Conservation (phyloP, 2,797 vertebrate species). For the Thripadectes ignobilis region DNA sequence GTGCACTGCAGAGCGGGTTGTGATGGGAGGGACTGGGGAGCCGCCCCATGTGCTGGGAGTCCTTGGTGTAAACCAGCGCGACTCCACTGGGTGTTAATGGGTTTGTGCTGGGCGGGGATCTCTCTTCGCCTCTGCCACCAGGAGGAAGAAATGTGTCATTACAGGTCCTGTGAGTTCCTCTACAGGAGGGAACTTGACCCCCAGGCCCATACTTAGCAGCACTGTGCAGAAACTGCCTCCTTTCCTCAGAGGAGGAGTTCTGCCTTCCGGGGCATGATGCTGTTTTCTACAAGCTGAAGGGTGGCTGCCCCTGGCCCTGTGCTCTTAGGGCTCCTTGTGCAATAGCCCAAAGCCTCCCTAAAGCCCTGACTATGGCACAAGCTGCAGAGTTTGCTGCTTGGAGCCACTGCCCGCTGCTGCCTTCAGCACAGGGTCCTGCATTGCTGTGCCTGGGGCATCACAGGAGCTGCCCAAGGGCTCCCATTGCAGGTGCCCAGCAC, state of each 20-base stretch:
- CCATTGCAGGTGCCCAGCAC: background rate
- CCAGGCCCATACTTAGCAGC: background rate
- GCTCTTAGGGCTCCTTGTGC: background rate
- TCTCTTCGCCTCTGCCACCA: background rate
- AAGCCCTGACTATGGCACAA: rapidly evolving
- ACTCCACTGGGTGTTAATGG: rapidly evolving
- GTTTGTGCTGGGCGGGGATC: background rate
- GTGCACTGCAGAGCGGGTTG: rapidly evolving
- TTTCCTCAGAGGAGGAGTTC: background rate
- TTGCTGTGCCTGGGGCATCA: rapidly evolving
- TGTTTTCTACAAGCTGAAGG: rapidly evolving
- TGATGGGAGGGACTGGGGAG: too few relatives aligned
- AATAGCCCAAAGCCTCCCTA: background rate
- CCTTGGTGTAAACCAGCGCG: background rate
- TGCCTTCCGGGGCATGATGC: background rate
- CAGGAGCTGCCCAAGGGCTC: background rate
- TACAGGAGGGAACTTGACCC: rapidly evolving
- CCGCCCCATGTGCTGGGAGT: rapidly evolving
- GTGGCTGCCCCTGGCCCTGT: rapidly evolving
- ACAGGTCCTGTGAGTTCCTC: background rate
- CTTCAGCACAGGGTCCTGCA: background rate
- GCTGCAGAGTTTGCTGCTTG: rapidly evolving
- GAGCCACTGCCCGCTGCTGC: background rate
- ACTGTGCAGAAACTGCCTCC: rapidly evolving
- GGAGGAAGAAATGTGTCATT: background rate